Percentiles rank a stretch among this genome's conserved stretches.
Evolutionary conservation across 2,113 vertebrate genomes (phyloP).

Genomic region (Morone chrysops): DNA sequence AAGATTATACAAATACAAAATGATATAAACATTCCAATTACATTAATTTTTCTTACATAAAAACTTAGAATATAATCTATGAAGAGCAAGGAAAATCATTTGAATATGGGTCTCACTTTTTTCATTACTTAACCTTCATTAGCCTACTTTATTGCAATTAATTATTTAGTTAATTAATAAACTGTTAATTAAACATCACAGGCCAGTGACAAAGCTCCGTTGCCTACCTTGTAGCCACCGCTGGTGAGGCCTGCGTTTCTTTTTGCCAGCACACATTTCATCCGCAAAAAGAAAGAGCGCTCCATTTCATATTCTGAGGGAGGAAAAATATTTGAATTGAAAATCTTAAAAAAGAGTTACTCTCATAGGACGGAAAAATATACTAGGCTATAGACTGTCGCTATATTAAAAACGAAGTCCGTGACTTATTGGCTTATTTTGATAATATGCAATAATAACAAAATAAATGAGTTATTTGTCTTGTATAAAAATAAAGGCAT

Average conservation of each 20-base stretch:
- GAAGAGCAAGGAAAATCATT: neutral
- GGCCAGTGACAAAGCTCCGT: too few species aligned
- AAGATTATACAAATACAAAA: neutral
- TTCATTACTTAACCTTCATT: neutral
- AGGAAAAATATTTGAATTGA: neutral
- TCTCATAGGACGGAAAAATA: neutral
- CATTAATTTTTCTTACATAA: neutral
- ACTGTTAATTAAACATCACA: neutral
- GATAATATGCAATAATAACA: neutral
- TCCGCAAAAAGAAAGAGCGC: constrained; percentile 96
- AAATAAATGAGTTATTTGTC: neutral
- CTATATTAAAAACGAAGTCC: neutral
- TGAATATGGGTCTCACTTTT: neutral
- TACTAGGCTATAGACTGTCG: neutral
- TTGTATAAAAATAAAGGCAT: neutral
- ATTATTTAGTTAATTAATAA: neutral
- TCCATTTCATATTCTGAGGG: constrained; percentile 94
- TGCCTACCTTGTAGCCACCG: constrained; percentile 96
- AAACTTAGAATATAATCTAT: neutral
- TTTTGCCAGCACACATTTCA: constrained; percentile 99
- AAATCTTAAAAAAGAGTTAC: neutral
- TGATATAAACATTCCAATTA: neutral
- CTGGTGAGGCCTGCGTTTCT: constrained; percentile 97
- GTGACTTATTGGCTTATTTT: neutral
- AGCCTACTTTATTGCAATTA: neutral